Conservation (phyloP, 2,113 vertebrate genomes). For the Nycticorax nycticorax region DNA sequence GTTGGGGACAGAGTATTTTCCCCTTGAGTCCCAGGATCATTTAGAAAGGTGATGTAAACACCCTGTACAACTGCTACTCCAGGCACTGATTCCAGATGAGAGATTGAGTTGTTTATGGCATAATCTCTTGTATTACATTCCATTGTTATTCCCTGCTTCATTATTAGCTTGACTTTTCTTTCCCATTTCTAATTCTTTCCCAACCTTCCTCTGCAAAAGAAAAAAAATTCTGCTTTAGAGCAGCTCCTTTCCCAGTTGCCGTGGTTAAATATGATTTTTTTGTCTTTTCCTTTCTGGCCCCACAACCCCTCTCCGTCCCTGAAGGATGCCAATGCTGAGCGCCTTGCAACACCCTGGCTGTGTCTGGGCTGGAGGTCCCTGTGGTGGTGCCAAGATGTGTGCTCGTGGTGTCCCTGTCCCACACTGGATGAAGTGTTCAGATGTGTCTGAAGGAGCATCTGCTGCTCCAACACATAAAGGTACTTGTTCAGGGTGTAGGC, state of each 20-base stretch:
- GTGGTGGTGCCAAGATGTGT: accelerated
- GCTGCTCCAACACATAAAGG: background rate
- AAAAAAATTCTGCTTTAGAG: background rate
- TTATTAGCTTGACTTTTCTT: background rate
- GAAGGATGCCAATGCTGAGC: background rate
- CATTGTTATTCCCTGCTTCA: background rate
- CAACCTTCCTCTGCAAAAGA: background rate
- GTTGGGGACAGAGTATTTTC: background rate
- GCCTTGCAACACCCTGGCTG: background rate
- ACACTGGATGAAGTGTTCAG: background rate
- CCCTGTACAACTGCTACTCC: background rate
- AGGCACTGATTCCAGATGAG: background rate
- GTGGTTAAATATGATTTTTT: background rate
- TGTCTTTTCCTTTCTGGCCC: background rate
- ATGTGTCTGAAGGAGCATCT: background rate
- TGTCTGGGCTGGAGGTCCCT: background rate
- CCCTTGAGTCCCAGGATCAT: background rate
- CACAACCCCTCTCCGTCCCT: background rate
- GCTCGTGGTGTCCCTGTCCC: background rate
- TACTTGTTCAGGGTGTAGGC: accelerated
- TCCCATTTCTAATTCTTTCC: background rate
- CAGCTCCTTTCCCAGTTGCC: background rate
- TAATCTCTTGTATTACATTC: background rate
- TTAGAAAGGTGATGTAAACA: background rate
- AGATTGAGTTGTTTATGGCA: background rate